phyloP scores from a whole-genome alignment of 2,888 invertebrate species.

The Tenthredo livida region DNA sequence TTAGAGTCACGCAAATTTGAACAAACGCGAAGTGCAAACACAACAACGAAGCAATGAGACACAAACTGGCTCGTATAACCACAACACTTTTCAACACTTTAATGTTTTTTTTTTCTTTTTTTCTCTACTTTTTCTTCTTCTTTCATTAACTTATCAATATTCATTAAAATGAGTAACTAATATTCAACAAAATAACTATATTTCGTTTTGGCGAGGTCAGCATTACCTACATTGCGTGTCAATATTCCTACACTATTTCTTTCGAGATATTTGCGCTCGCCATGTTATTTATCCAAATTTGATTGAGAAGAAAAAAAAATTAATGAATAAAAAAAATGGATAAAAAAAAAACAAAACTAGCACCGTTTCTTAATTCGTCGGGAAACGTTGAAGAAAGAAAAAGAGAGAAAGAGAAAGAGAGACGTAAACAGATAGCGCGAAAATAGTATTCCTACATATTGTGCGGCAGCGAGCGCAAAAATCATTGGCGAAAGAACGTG shows the following conservation, averaged over 20 bases:
- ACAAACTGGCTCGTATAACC: slow-evolving; percentile 41
- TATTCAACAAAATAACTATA: slow-evolving; percentile 54
- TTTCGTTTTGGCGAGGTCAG: slow-evolving; percentile 66
- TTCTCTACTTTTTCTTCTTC: not conserved
- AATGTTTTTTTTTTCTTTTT: not conserved
- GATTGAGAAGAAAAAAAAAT: not conserved
- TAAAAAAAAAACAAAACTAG: not conserved
- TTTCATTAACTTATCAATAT: slow-evolving; percentile 27
- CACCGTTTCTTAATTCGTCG: not conserved
- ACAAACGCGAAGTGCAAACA: slow-evolving; percentile 50
- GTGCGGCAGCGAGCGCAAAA: slow-evolving; percentile 4
- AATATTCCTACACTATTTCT: slow-evolving; percentile 42
- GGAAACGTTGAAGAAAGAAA: not conserved
- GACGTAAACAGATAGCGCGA: too few species aligned
- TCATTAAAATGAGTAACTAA: slow-evolving; percentile 47
- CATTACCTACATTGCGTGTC: slow-evolving; percentile 61
- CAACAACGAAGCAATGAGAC: slow-evolving; percentile 51
- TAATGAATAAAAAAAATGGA: not conserved
- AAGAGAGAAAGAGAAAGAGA: not conserved
- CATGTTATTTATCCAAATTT: not conserved
- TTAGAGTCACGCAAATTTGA: slow-evolving; percentile 31
- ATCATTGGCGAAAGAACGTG: slow-evolving; percentile 39
- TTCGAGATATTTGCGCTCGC: slow-evolving; percentile 29
- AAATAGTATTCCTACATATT: not conserved
- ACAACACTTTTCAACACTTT: slow-evolving; percentile 41